A percentile compares a stretch with the other conserved stretches of the same genome.
These are phyloP conservation scores for Ooceraea biroi DNA, from an alignment of 1,140 invertebrate species.

Conservation along the genomic window DNA sequence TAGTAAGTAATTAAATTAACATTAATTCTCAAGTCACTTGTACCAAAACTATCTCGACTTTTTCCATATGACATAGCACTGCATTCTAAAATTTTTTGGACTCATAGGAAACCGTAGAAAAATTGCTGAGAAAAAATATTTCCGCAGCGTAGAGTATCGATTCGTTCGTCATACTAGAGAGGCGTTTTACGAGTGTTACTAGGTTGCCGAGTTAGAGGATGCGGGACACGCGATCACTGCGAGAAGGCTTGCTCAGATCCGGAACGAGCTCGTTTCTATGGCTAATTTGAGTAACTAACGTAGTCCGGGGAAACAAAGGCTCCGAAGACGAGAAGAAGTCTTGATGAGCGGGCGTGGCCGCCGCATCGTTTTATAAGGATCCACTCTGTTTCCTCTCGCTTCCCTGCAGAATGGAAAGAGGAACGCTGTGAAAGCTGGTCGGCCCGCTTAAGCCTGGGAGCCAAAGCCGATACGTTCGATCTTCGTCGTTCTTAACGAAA, in stretches of 20 bases:
- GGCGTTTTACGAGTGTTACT: constrained; percentile 51
- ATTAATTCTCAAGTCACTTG: too few species aligned
- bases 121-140: neutral
- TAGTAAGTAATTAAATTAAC: neutral
- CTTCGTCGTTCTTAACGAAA: constrained; percentile 17
- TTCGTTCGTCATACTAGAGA: neutral
- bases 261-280: constrained; percentile 76
- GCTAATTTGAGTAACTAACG: constrained; percentile 83
- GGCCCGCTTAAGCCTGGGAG: constrained; percentile 30
- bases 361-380: constrained; percentile 68
- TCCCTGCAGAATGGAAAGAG: constrained; percentile 28
- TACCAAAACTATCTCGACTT: neutral
- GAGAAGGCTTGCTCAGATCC: constrained; percentile 37
- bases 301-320: constrained; percentile 79
- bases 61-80: neutral
- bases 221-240: constrained; percentile 33
- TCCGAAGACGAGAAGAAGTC: constrained; percentile 66
- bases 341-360: constrained; percentile 77
- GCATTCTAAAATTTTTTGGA: neutral
- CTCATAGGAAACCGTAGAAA: neutral
- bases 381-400: constrained; percentile 30
- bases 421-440: constrained; percentile 51
- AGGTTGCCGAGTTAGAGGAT: constrained; percentile 27
- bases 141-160: constrained; percentile 12
- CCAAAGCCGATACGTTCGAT: constrained; percentile 10